A percentile compares a stretch with the other conserved stretches of the same genome.
Conservation (phyloP, 1,140 invertebrate species). For the Lineus longissimus region DNA sequence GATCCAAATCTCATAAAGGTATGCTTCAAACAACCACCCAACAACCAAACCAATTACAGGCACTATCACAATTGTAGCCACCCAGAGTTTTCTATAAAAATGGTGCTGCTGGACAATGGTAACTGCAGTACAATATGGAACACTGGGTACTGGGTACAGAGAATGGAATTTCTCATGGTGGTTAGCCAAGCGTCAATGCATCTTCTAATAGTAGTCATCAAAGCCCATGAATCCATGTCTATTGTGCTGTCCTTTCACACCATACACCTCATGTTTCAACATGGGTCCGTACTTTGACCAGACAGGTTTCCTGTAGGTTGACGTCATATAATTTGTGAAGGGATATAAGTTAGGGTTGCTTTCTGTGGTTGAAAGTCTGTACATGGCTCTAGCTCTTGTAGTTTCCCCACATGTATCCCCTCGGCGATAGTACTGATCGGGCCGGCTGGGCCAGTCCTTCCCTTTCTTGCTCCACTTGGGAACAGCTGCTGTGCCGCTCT, state of each 20-base stretch:
- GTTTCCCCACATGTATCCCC: slow-evolving; percentile 36
- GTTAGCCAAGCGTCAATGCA: too few relatives aligned
- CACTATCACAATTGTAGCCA: too few relatives aligned
- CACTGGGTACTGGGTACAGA: too few relatives aligned
- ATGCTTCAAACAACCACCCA: too few relatives aligned
- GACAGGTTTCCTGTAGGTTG: slow-evolving; percentile 41
- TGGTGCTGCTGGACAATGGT: too few relatives aligned
- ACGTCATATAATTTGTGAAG: slow-evolving; percentile 47
- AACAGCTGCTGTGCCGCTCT: slow-evolving; percentile 29
- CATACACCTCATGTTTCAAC: slow-evolving; percentile 36
- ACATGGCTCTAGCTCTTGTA: slow-evolving; percentile 34
- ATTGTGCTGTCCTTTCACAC: slow-evolving; percentile 45
- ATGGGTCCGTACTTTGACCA: slow-evolving; percentile 43
- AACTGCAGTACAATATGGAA: too few relatives aligned
- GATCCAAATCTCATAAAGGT: too few relatives aligned
- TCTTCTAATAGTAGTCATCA: slow-evolving; percentile 44
- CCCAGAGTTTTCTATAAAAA: too few relatives aligned
- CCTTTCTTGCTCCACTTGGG: slow-evolving; percentile 34
- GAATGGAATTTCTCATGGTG: too few relatives aligned
- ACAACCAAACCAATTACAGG: too few relatives aligned
- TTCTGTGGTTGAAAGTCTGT: slow-evolving; percentile 29
- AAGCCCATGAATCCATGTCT: slow-evolving; percentile 47
- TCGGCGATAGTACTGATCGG: slow-evolving; percentile 18
- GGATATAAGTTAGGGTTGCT: slow-evolving; percentile 39
- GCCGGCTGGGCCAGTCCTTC: slow-evolving; percentile 41